These are phyloP conservation scores for Adineta ricciae DNA, from an alignment of 2,888 invertebrate species.

Conservation along the genomic window DNA sequence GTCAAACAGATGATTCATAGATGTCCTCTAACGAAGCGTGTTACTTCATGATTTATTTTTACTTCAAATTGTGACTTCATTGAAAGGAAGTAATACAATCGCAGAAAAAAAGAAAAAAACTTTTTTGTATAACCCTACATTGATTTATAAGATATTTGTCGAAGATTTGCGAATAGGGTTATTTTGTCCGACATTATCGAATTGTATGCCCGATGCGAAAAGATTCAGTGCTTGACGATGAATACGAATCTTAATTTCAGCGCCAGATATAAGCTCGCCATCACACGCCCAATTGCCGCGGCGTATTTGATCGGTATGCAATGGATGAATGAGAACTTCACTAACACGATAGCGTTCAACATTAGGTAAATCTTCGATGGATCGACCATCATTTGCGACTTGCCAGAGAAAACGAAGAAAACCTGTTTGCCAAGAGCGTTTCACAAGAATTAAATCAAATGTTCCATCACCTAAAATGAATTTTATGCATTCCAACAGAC, in stretches of 20 bases:
- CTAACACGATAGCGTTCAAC: background rate
- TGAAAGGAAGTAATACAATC: too few species aligned
- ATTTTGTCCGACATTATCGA: background rate
- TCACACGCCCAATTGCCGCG: background rate
- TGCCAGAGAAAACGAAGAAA: background rate
- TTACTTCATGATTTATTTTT: too few species aligned
- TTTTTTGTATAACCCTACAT: background rate
- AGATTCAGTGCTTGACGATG: background rate
- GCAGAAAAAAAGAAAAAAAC: too few species aligned
- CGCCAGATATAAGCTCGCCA: background rate
- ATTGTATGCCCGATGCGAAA: background rate
- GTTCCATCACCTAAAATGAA: background rate
- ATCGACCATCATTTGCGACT: background rate
- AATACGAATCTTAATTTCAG: background rate
- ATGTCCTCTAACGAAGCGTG: too few species aligned
- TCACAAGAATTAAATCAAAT: background rate
- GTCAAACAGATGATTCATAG: too few species aligned
- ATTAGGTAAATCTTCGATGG: background rate
- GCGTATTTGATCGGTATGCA: background rate
- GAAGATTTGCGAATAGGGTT: background rate
- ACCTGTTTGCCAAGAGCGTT: background rate
- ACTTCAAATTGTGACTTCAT: too few species aligned
- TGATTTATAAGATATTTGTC: background rate
- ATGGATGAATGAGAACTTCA: background rate
- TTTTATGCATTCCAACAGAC: too few species aligned